Base-by-base conservation (phyloP, 1,140 invertebrate species). In the Theocolax elegans region DNA sequence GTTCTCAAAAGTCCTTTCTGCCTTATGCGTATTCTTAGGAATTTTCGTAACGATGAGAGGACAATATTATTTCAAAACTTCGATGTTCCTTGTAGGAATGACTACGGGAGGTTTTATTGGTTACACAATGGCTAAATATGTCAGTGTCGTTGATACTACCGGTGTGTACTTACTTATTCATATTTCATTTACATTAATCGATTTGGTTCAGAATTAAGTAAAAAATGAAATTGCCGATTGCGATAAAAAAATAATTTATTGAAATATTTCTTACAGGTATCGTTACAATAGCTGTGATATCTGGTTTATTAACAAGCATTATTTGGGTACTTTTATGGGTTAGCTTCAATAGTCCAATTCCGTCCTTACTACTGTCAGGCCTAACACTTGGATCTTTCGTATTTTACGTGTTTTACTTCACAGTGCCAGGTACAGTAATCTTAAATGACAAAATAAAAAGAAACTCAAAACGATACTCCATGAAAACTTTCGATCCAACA, bases 361-460 rank as follows among this genome's bases (percentile, higher is more conserved):
- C 63, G 17, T 66, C 69, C n/a, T 1, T 66, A 10, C 73, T 87
- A 25, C 73, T 91, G 12, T 77, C 87, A n/a, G 85, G 87, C 49
- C 71, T 90, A 25, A 79, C 87, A 48, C 73, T 87, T 51, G 89
- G 89, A 6, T 87, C 87, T 48, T 75, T 91, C 10, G 72, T 88
- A 6, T 85, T 89, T n/a, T 86, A 87, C 23, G 80, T 89, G 15
- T 69, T 89, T 9, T 90, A 89, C 71, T 89, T 85, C 72, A 74
- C 74, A 6, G 73, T 84, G 3, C 84, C 90, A 79, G 89, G 91
- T 92, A 87, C 12, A 40, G 29, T 53, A 1, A 21, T 13, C 13
- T 35, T n/a, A 21, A 62, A 12, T 19, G 48, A 35, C 29, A 29
- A 21, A 53, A 15, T 10, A 8, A 44, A 44, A 53, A 25, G 29